Evolutionary conservation across 2,113 vertebrate species (phyloP), one percentile per base, ranked within the genome.

Genomic region (Solea senegalensis): DNA sequence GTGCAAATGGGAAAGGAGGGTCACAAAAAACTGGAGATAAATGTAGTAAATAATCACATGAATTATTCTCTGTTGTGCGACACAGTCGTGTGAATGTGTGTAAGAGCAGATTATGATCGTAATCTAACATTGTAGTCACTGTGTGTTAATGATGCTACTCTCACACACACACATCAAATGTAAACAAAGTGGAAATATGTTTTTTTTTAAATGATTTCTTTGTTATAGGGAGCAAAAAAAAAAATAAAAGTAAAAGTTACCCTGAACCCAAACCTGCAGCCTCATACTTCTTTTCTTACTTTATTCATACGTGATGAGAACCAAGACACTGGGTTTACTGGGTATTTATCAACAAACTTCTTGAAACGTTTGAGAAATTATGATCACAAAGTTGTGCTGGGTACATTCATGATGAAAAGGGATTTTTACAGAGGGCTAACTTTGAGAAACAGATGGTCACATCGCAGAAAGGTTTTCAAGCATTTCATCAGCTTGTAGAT

Each of bases 1-100:
- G 80, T 78, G 72, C 64, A 69, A 81, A 82, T 71, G 81, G 74
- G 75, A 80, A 81, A 79, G 50, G 78, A 77, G 45, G 79, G 81
- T 82, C 76, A 82, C 66, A 73, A 60, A 84, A 85, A 74, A 69
- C 46, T 72, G 73, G 70, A 79, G 81, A 80, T 79, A 69, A 44
- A 45, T 45, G 44, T 45, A 10, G 21, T 21, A 21, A 21, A 21
- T 86, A 82, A 88, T 88, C 71, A 78, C 51, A 63, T 72, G 71
- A 81, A 83, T 80, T 60, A 68, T 65, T 80, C 72, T 71, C 21
- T 21, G n/a, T n/a, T n/a, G n/a, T n/a, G 69, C 72, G 67, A 67
- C 64, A 66, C 65, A 57, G 67, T 59, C 72, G 58, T 48, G 49
- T 56, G 52, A 39, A n/a, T 9, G 34, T 34, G 34, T 2, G 48